Percentiles rank a stretch among this genome's conserved stretches.
Conservation (phyloP, 2,113 vertebrate genomes). For the Narcine bancroftii region DNA sequence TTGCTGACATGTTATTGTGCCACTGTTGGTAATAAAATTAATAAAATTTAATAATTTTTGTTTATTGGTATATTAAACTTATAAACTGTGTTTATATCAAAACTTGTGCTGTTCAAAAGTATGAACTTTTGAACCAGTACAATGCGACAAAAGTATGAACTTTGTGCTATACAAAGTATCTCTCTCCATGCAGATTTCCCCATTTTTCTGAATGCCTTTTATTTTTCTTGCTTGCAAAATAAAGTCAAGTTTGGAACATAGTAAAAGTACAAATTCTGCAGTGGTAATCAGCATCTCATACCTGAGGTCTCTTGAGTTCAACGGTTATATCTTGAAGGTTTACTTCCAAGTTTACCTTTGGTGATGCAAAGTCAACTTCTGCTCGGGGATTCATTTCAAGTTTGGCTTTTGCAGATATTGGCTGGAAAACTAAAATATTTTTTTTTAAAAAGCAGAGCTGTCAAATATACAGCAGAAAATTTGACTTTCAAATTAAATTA, state of each 20-base stretch:
- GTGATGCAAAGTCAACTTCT: constrained; percentile 85
- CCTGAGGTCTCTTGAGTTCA: constrained; percentile 88
- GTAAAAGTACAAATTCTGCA: neutral
- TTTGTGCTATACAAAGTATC: too few species aligned
- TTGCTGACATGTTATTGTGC: too few species aligned
- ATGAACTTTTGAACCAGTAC: too few species aligned
- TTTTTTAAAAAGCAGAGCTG: neutral
- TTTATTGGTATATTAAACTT: too few species aligned
- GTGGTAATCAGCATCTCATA: constrained; percentile 43
- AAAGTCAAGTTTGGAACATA: neutral
- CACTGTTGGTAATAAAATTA: too few species aligned
- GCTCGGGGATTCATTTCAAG: constrained; percentile 89
- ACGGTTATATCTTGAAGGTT: constrained; percentile 80
- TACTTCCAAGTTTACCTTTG: constrained; percentile 83
- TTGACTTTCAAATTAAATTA: neutral
- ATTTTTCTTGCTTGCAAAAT: too few species aligned
- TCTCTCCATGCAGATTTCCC: neutral
- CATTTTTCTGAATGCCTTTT: neutral
- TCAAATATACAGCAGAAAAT: neutral
- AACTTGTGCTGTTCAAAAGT: too few species aligned
- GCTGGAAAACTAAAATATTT: constrained; percentile 71
- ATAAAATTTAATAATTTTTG: too few species aligned
- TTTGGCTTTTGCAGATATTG: constrained; percentile 86
- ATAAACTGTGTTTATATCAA: too few species aligned
- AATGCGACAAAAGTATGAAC: too few species aligned